Conservation (phyloP, 2,888 invertebrate species). For the Hirtodrosophila trivittata region DNA sequence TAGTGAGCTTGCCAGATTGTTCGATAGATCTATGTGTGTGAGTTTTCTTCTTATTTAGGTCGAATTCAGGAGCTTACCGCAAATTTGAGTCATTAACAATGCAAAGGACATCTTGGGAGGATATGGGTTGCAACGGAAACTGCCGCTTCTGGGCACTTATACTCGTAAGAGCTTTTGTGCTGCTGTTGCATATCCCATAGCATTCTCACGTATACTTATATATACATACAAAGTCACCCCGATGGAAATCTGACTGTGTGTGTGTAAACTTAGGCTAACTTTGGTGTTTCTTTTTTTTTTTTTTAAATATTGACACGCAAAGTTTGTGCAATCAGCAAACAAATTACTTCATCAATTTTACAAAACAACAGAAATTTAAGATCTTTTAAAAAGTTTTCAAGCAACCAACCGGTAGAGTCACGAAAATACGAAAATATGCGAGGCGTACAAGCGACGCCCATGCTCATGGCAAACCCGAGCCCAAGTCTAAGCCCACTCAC, state of each 20-base stretch:
- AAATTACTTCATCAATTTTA: conserved; percentile 79
- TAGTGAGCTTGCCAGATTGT: too few species aligned
- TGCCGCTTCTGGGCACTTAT: conserved; percentile 16
- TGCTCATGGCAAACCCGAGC: not conserved
- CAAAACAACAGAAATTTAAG: conserved; percentile 76
- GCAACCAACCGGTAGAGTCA: conserved; percentile 26
- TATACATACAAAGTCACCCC: not conserved
- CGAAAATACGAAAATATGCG: conserved; percentile 41
- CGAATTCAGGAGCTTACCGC: conserved; percentile 50
- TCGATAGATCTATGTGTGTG: too few species aligned
- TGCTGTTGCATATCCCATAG: conserved; percentile 19
- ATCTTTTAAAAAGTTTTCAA: conserved; percentile 72
- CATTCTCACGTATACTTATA: not conserved
- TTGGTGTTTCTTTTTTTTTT: conserved; percentile 57
- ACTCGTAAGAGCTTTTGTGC: conserved; percentile 19
- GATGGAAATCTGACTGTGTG: conserved; percentile 2
- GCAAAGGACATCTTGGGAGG: conserved; percentile 56
- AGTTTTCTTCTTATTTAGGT: conserved; percentile 8
- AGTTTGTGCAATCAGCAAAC: conserved; percentile 78
- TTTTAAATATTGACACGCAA: conserved; percentile 75
- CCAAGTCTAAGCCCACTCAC: conserved; percentile 19
- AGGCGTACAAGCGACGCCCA: conserved; percentile 25
- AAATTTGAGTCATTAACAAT: conserved; percentile 64
- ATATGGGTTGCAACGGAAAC: conserved; percentile 22
- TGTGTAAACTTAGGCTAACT: conserved; percentile 37